A percentile compares a stretch with the other conserved stretches of the same genome.
Conservation (phyloP, 1,140 invertebrate genomes). For the Drosophila jambulina region DNA sequence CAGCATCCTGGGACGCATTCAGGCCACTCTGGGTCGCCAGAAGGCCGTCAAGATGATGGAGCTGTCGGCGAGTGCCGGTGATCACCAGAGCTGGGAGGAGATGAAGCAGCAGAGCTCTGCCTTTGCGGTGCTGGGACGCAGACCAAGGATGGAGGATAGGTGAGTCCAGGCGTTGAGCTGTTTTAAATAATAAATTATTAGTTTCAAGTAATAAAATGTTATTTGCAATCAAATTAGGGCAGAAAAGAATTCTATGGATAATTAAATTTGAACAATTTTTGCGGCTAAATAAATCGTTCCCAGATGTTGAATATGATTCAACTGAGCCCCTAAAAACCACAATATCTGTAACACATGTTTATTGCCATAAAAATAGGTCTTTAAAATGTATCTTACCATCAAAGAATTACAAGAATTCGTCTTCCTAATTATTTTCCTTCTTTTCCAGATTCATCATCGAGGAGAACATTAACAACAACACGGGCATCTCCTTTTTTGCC, state of each 20-base stretch:
- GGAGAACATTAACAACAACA: constrained; percentile 89
- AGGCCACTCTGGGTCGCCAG: constrained; percentile 88
- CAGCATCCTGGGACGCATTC: constrained; percentile 90
- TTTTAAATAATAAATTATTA: too few relatives aligned
- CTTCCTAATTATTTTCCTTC: neutral
- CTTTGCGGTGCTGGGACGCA: constrained; percentile 95
- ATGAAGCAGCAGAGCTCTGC: constrained; percentile 91
- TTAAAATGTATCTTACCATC: neutral
- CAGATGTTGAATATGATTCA: neutral
- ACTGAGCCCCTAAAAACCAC: neutral
- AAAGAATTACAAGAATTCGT: neutral
- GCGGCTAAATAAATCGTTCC: constrained; percentile 5
- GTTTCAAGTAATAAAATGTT: too few relatives aligned
- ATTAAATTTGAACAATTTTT: neutral
- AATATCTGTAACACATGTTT: constrained; percentile 4
- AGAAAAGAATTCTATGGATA: neutral
- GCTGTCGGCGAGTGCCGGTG: constrained; percentile 85
- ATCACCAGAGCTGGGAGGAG: constrained; percentile 90
- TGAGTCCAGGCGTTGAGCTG: constrained; percentile 46
- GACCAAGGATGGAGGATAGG: constrained; percentile 97
- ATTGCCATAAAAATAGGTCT: neutral
- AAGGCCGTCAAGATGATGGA: constrained; percentile 85
- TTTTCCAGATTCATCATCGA: constrained; percentile 90
- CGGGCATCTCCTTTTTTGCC: constrained; percentile 93
- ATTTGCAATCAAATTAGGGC: neutral